Base-by-base conservation (phyloP, 2,113 vertebrate species). In the Cavia porcellus region DNA sequence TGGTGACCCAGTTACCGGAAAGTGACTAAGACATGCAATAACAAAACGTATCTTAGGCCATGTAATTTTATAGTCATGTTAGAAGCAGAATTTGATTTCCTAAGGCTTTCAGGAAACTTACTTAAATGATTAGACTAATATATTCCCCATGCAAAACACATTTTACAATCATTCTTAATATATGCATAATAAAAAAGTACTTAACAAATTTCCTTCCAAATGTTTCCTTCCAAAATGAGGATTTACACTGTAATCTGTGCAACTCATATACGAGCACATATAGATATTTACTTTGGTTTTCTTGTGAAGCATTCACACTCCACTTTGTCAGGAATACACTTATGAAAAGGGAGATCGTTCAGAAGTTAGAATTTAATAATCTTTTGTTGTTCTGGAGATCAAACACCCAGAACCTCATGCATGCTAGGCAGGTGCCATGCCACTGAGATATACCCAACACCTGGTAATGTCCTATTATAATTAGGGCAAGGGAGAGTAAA, bases 51-150 rank as follows among this genome's bases (percentile, higher is more conserved):
- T 72, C 4, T 84, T 81, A 79, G 89, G 57, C 17, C 86, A 7
- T 42, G 7, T 3, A 86, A 20, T 79, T 95, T 92, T 95, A 72
- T 50, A 72, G 14, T 8, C 30, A 61, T 92, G 90, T 55, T 22
- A 88, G 81, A 92, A 84, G 35, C 24, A 70, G 24, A 87, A 47
- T 38, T 77, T 93, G 24, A 70, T 88, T 92, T 88, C 30, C 59
- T 72, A 61, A 92, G 35, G 7, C 77, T 91, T 89, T 38, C 5
- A 50, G n/a, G 13, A 86, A 38, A 61, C 47, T 84, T 84, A 55
- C 59, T 95, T 92, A 94, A 95, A 61, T 52, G 47, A 66, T 42
- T 8, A 61, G 83, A 90, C 59, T 55, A 35, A 28, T 70, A n/a
- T 66, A 50, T 86, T 84, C 75, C 12, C 11, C 0, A 32, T 5